These are phyloP conservation scores for Astatoreochromis straeleni DNA, from an alignment of 2,113 vertebrate genomes.

Conservation along the genomic window DNA sequence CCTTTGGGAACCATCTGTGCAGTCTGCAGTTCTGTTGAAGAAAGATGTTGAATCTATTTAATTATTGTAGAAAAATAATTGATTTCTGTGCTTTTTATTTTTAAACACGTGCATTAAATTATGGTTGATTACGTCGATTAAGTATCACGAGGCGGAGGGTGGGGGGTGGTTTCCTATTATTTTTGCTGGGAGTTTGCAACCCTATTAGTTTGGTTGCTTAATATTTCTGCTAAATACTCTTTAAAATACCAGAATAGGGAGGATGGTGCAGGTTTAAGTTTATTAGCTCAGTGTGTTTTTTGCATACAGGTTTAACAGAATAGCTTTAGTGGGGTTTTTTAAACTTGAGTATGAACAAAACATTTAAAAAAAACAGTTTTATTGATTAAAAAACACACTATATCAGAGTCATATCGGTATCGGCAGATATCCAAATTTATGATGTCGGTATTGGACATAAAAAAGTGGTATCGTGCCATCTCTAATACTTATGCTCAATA, in stretches of 20 bases:
- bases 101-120: too few relatives aligned
- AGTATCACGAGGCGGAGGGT: rapidly evolving
- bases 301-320: not conserved
- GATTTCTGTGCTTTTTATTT: rapidly evolving
- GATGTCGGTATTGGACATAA: not conserved
- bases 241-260: not conserved
- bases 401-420: not conserved
- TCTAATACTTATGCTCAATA: not conserved
- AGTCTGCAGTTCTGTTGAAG: too few relatives aligned
- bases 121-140: too few relatives aligned
- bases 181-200: not conserved
- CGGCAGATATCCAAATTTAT: not conserved
- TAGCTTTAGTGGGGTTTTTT: not conserved
- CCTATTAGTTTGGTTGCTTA: not conserved
- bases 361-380: rapidly evolving
- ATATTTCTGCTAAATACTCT: not conserved
- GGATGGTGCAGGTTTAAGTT: not conserved
- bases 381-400: not conserved
- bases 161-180: rapidly evolving
- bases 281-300: not conserved
- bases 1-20: too few relatives aligned
- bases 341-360: not conserved
- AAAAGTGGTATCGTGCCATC: rapidly evolving
- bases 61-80: rapidly evolving
- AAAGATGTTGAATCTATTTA: too few relatives aligned